These are phyloP conservation scores for Rhadina sibilatrix DNA, from an alignment of 2,113 vertebrate species.

Conservation along the genomic window DNA sequence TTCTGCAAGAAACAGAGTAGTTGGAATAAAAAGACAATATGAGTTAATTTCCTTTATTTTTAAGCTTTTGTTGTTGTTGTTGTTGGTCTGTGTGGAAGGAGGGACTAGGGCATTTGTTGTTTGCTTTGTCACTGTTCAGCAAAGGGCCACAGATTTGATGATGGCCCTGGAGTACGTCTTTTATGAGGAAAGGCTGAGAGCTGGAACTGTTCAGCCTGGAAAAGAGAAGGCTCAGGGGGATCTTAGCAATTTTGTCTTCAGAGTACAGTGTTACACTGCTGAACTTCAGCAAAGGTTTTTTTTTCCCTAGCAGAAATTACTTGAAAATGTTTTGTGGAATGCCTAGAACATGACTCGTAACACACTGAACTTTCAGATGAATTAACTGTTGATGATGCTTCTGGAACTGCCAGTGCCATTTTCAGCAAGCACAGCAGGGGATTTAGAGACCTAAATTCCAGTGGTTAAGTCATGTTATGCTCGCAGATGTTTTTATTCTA, in stretches of 20 bases:
- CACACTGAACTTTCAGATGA: neutral
- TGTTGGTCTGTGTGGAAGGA: neutral
- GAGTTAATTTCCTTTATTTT: neutral
- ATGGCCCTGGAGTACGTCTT: no score
- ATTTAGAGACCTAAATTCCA: neutral
- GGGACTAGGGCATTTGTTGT: neutral
- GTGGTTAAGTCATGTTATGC: neutral
- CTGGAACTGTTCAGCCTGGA: no score
- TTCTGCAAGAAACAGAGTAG: neutral
- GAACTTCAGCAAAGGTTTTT: neutral
- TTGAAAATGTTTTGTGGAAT: neutral
- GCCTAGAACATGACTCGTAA: neutral
- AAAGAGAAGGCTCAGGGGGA: no score
- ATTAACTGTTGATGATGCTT: neutral
- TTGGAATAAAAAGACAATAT: neutral
- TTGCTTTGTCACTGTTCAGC: neutral
- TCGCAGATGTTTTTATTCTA: neutral
- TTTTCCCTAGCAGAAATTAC: neutral
- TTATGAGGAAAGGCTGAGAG: no score
- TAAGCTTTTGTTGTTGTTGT: neutral
- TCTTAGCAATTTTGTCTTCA: neutral
- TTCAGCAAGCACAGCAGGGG: neutral
- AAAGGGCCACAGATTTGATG: no score
- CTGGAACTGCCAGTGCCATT: neutral
- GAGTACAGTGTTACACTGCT: neutral